Percentiles rank a stretch among this genome's conserved stretches.
phyloP scores from a whole-genome alignment of 2,113 vertebrate species.

The Dendrocopos noguchii region DNA sequence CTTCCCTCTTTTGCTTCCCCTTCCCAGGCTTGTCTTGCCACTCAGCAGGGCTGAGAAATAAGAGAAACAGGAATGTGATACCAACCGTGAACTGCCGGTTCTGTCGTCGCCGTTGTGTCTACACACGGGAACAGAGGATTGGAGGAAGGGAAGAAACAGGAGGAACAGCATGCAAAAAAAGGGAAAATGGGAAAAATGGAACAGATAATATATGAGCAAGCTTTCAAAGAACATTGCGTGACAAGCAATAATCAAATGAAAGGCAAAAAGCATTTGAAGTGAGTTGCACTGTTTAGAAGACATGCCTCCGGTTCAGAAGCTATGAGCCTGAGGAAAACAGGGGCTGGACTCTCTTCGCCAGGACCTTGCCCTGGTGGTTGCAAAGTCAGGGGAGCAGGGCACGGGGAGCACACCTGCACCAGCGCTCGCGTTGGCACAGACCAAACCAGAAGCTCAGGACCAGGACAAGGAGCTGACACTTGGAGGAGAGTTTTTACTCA shows the following conservation, averaged over 20 bases:
- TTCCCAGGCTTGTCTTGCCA: constrained; percentile 83
- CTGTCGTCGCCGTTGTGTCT: constrained; percentile 88
- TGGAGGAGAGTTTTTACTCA: not conserved
- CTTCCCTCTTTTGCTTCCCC: constrained; percentile 33
- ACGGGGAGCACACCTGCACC: constrained; percentile 66
- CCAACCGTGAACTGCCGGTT: constrained; percentile 88
- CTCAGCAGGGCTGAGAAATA: constrained; percentile 80
- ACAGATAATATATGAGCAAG: constrained; percentile 90
- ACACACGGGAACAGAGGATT: constrained; percentile 88
- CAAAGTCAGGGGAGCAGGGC: constrained; percentile 69
- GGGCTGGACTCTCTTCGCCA: constrained; percentile 61
- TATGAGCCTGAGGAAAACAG: constrained; percentile 79
- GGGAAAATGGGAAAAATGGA: constrained; percentile 89
- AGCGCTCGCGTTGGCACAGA: not conserved
- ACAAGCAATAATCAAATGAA: constrained; percentile 87
- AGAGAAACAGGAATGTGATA: constrained; percentile 86
- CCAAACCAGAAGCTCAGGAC: constrained; percentile 67
- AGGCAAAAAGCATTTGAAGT: constrained; percentile 86
- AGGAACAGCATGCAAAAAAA: constrained; percentile 90
- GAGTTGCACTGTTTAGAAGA: constrained; percentile 85
- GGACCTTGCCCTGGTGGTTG: constrained; percentile 69
- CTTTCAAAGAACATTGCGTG: constrained; percentile 85
- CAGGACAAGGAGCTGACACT: not conserved
- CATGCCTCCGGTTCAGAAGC: constrained; percentile 83
- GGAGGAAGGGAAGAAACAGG: constrained; percentile 88